A percentile compares a stretch with the other conserved stretches of the same genome.
These are phyloP conservation scores for Ostrea edulis DNA, from an alignment of 1,140 invertebrate species.

Conservation along the genomic window DNA sequence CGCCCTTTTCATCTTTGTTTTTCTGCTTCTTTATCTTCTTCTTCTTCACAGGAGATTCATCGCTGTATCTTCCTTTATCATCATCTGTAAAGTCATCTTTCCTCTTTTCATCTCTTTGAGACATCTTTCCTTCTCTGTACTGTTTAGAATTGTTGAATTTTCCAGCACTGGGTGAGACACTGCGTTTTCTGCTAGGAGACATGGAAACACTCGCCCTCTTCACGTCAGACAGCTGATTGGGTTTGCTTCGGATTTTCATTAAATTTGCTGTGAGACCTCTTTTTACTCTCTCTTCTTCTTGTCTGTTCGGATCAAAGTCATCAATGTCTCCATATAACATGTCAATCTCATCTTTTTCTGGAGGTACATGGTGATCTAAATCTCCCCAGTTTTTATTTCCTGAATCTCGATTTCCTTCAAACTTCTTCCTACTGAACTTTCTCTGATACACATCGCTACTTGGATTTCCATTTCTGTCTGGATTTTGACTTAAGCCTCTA, in stretches of 20 bases:
- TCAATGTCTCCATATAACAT: not conserved
- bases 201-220: not conserved
- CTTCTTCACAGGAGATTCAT: not conserved
- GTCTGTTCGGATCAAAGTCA: not conserved
- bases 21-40: conserved; percentile 42
- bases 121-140: conserved; percentile 23
- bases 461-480: not conserved
- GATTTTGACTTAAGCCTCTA: not conserved
- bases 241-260: not conserved
- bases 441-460: not conserved
- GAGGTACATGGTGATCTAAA: not conserved
- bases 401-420: too few species aligned
- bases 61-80: conserved; percentile 14
- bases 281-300: conserved; percentile 16
- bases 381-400: not conserved
- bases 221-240: not conserved
- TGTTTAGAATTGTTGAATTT: not conserved
- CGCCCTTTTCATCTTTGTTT: conserved; percentile 12
- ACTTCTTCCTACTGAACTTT: not conserved
- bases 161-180: not conserved
- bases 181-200: not conserved
- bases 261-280: conserved; percentile 17
- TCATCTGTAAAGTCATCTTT: not conserved
- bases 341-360: not conserved
- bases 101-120: conserved; percentile 20